Evolutionary conservation across 2,113 vertebrate species (phyloP).

Genomic region (Ancistrus triradiatus): DNA sequence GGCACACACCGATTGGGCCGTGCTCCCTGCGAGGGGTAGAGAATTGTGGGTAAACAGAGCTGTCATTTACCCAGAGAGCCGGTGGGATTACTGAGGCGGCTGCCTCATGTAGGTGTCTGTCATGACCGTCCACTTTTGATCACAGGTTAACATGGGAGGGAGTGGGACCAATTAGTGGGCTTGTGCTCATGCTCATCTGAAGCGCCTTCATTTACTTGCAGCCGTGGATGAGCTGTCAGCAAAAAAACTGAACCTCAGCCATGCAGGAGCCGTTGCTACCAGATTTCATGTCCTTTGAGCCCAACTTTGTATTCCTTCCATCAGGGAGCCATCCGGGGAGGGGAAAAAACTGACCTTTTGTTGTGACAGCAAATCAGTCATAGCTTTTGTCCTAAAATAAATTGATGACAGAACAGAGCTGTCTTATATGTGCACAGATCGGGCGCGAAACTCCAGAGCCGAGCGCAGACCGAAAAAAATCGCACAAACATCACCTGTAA

Average conservation of each 20-base stretch:
- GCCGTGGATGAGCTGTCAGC: background rate
- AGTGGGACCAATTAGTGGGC: background rate
- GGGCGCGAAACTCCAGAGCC: conserved; percentile 1
- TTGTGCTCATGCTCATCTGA: background rate
- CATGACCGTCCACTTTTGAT: conserved; percentile 21
- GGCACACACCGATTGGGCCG: conserved; percentile 61
- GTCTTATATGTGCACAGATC: background rate
- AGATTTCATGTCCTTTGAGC: too few relatives aligned
- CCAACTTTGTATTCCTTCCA: background rate
- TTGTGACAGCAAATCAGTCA: background rate
- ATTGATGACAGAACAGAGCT: background rate
- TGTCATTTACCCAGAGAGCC: conserved; percentile 66
- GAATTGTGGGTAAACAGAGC: conserved; percentile 65
- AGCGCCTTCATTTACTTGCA: background rate
- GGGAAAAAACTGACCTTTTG: background rate
- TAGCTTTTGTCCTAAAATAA: background rate
- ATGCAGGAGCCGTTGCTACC: too few relatives aligned
- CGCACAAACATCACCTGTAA: conserved; percentile 40
- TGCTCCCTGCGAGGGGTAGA: conserved; percentile 48
- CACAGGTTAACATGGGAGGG: background rate
- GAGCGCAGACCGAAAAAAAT: conserved; percentile 5
- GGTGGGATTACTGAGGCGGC: conserved; percentile 52
- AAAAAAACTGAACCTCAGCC: background rate
- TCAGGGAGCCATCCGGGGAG: background rate
- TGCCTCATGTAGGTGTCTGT: conserved; percentile 15